Percentiles rank a stretch among this genome's conserved stretches.
Conservation (phyloP, 1,140 invertebrate species). For the Panagrolaimus sp. region DNA sequence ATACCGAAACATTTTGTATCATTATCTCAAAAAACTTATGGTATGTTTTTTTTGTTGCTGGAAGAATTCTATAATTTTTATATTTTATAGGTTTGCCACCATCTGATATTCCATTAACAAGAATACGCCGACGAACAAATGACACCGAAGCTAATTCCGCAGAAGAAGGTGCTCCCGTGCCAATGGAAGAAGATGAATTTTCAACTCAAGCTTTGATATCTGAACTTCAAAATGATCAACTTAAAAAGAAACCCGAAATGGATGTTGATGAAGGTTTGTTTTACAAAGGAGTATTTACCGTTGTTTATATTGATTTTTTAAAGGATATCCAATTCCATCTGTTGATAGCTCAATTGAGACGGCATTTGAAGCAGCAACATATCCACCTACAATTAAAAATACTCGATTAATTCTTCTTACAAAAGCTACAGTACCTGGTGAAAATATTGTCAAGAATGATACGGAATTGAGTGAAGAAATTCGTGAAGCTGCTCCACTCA, state of each 20-base stretch:
- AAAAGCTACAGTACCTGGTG: neutral
- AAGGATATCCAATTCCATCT: slow-evolving; percentile 4
- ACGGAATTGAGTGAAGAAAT: neutral
- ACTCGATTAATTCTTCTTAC: neutral
- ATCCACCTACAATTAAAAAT: neutral
- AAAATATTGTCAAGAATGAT: neutral
- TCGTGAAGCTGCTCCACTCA: neutral
- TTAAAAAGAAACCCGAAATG: neutral
- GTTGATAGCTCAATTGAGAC: neutral
- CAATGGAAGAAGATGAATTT: neutral
- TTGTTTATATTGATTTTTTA: neutral
- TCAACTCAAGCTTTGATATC: neutral
- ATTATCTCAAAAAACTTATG: neutral
- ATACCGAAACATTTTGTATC: slow-evolving; percentile 8
- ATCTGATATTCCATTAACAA: neutral
- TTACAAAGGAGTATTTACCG: neutral
- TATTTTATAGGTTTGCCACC: neutral
- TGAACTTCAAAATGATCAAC: neutral
- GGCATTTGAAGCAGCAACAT: neutral
- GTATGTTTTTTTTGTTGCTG: neutral
- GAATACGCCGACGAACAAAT: neutral
- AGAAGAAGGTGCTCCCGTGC: neutral
- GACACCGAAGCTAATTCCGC: neutral
- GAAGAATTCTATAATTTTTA: neutral
- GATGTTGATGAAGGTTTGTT: neutral